These are phyloP conservation scores for Gavia stellata DNA, from an alignment of 2,113 vertebrate species.

Conservation along the genomic window DNA sequence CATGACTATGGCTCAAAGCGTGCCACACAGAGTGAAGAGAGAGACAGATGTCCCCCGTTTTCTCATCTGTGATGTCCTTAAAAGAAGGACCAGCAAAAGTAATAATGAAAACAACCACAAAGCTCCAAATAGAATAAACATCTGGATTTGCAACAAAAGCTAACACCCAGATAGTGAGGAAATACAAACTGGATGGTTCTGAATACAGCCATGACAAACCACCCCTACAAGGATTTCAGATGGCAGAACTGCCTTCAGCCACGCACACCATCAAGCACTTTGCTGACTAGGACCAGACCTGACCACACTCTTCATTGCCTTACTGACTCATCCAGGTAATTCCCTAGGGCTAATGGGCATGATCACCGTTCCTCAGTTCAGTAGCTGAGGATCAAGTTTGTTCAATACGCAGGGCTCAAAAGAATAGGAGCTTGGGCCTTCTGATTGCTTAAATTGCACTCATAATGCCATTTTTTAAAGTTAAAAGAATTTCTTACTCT, in stretches of 20 bases:
- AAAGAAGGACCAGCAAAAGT: not conserved
- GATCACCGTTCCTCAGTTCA: not conserved
- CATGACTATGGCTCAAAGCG: accelerated
- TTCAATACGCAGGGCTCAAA: not conserved
- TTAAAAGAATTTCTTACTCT: not conserved
- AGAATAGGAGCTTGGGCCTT: not conserved
- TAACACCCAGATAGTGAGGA: not conserved
- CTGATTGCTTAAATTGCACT: not conserved
- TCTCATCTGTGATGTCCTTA: not conserved
- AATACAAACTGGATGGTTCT: not conserved
- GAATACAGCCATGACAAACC: not conserved
- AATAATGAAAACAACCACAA: not conserved
- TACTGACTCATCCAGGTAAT: not conserved
- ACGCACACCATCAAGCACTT: not conserved
- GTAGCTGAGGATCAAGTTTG: not conserved
- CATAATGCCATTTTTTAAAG: not conserved
- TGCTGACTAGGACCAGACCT: not conserved
- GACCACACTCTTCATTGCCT: not conserved
- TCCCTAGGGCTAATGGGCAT: accelerated
- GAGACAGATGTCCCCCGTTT: not conserved
- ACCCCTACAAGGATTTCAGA: not conserved
- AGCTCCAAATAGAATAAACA: not conserved
- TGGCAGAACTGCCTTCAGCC: not conserved
- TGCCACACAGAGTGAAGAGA: not conserved
- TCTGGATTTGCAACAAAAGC: not conserved